Evolutionary conservation across 2,113 vertebrate genomes (phyloP), one percentile per base, ranked within the genome.

Genomic region (Scatophagus argus): DNA sequence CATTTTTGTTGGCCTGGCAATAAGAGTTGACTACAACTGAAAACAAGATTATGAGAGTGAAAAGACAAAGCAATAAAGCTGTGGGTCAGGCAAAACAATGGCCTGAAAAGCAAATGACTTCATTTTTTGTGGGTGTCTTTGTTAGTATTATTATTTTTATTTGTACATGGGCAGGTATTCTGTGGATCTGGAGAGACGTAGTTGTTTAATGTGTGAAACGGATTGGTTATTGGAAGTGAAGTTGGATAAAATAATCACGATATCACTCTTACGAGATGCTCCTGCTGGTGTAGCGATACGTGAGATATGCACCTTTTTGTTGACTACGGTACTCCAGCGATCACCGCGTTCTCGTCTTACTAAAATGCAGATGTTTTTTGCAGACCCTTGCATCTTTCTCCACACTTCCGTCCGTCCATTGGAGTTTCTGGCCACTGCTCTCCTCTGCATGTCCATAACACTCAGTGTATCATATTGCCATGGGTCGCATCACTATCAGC

Each of bases 401-500:
- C 66, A 62, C 51, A 13, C 65, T 68, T 83, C 80, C 17, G 34
- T 58, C 54, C 70, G 74, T 49, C 25, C 7, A 5, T 16, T 32
- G 23, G 25, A 36, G 2, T 83, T 86, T 91, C 82, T 81, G 71
- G 79, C 38, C 63, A 13, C 43, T 14, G 68, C 68, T 74, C 38
- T 74, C 23, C 6, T 46, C 76, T 64, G 52, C 70, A 25, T 68
- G 72, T 52, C 60, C 38, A 38, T 65, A 60, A 69, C 25, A 60
- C 27, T 4, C 2, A 65, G 36, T 64, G 84, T 71, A 84, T 90
- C 84, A 39, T 60, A 31, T 83, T 84, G 67, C 81, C 51, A 34
- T 63, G 4, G 58, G 70, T 71, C 76, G 81, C 39, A 7, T 78
- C 64, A 74, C 65, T 3, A 54, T 34, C 32, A 74, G 3, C 64